Base-by-base conservation (phyloP, 2,797 vertebrate species). In the Lycodopsis pacificus region DNA sequence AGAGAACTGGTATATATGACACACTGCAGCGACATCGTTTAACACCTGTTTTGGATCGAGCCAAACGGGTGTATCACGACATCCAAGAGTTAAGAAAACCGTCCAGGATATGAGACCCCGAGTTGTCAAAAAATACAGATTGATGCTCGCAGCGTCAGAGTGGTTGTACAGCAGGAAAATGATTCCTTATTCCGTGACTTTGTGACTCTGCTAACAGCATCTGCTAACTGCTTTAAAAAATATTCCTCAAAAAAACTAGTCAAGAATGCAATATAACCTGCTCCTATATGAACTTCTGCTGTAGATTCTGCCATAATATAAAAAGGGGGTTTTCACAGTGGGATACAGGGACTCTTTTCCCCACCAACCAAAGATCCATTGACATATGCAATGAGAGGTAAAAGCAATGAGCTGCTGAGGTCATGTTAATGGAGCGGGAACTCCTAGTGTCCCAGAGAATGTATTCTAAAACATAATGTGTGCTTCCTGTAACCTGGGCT, bases 11-110 rank as follows among this genome's bases (percentile, higher is more conserved):
- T 59, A 7, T 3, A 27, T 27, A 27, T 48, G 64, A 67, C 40
- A 65, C 57, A 58, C 40, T 17, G 32, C 34, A 19, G 51, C 65
- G 69, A 64, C 71, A 82, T 38, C 63, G 73, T 79, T 51, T 44
- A 72, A 77, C 79, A 85, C 53, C 65, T 80, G 70, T 57, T 83
- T 57, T 46, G 57, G 44, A 76, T 79, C 19, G 30, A 66, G 54
- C 19, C 34, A 82, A 65, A 68, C 19, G 1, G 13, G 27, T 32
- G 1, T 48, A 48, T 63, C 56, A 40, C 51, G 75, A 20, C 71
- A 63, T 62, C 19, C 44, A 46, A 68, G 56, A 75, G 19, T 44
- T 51, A 51, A 73, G 27, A 75, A 68, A 73, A 71, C 10, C 22
- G 32, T 65, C 11, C 30, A 54, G 51, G 61, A 64, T 51, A 42